A percentile compares a stretch with the other conserved stretches of the same genome.
These are phyloP conservation scores for Phasianus colchicus DNA, from an alignment of 2,113 vertebrate genomes.

Conservation along the genomic window DNA sequence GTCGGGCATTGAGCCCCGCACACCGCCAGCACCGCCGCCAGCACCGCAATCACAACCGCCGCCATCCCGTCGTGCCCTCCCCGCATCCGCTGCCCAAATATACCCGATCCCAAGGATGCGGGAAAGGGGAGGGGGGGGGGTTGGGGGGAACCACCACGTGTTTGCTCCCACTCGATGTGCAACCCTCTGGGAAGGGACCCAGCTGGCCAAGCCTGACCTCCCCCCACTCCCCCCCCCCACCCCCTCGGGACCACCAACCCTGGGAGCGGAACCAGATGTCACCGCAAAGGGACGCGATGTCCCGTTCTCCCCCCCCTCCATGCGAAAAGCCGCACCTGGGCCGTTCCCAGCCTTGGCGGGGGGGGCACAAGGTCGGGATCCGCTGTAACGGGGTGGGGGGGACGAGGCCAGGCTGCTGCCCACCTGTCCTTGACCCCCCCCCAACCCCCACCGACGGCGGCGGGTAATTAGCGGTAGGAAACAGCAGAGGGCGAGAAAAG, in stretches of 20 bases:
- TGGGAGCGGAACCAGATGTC: neutral
- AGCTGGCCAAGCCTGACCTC: too few relatives aligned
- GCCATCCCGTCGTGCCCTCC: neutral
- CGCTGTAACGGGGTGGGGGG: too few relatives aligned
- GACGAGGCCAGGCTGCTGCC: neutral
- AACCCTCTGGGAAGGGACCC: neutral
- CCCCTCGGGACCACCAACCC: neutral
- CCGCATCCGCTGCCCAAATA: accelerated
- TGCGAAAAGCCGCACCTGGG: neutral
- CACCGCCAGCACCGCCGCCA: too few relatives aligned
- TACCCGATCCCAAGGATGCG: neutral
- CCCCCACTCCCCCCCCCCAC: neutral
- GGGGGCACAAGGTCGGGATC: neutral
- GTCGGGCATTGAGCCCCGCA: conserved; percentile 69
- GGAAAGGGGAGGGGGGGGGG: too few relatives aligned
- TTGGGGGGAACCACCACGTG: too few relatives aligned
- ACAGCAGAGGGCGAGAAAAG: too few relatives aligned
- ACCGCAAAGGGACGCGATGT: too few relatives aligned
- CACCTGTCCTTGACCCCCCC: too few relatives aligned
- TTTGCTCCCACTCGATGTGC: too few relatives aligned
- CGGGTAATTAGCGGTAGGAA: neutral
- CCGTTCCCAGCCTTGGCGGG: neutral
- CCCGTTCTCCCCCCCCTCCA: too few relatives aligned
- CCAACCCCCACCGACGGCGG: too few relatives aligned
- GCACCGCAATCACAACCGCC: too few relatives aligned